Evolutionary conservation across 2,888 invertebrate genomes (phyloP).

Genomic region (Fragum fragum): DNA sequence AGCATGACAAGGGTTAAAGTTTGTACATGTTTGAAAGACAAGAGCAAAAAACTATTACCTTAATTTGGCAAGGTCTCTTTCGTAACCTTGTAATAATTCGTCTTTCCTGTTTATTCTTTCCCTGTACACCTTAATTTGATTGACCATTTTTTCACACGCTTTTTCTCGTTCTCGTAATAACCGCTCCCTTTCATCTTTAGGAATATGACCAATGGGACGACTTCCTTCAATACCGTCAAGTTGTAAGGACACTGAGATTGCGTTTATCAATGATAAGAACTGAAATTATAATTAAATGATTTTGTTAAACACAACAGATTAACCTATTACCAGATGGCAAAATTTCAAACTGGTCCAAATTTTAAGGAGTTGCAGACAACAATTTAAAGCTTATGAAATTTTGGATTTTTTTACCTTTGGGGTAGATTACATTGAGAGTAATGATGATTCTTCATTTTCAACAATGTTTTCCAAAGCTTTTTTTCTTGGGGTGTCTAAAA

Average conservation of each 20-base stretch:
- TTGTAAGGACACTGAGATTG: slow-evolving; percentile 81
- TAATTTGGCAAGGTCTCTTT: slow-evolving; percentile 85
- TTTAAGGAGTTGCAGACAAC: too few relatives aligned
- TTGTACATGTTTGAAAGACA: too few relatives aligned
- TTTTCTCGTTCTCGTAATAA: slow-evolving; percentile 81
- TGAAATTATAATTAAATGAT: slow-evolving; percentile 72
- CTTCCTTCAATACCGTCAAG: slow-evolving; percentile 83
- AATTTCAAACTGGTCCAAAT: too few relatives aligned
- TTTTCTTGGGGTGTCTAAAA: too few relatives aligned
- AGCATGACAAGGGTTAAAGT: too few relatives aligned
- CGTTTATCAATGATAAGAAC: slow-evolving; percentile 83
- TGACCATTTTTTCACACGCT: slow-evolving; percentile 79
- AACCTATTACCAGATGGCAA: too few relatives aligned
- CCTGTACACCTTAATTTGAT: slow-evolving; percentile 79
- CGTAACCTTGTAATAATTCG: slow-evolving; percentile 86
- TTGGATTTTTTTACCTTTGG: too few relatives aligned
- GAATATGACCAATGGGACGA: slow-evolving; percentile 85
- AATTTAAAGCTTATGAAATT: too few relatives aligned
- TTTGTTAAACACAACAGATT: too few relatives aligned
- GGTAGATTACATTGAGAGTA: too few relatives aligned
- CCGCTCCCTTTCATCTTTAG: slow-evolving; percentile 82
- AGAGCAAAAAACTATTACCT: slow-evolving; percentile 70
- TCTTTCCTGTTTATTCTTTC: slow-evolving; percentile 85
- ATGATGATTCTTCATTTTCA: too few relatives aligned
- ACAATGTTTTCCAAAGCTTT: too few relatives aligned